Evolutionary conservation across 1,140 invertebrate genomes (phyloP).

Genomic region (Panulirus ornatus): DNA sequence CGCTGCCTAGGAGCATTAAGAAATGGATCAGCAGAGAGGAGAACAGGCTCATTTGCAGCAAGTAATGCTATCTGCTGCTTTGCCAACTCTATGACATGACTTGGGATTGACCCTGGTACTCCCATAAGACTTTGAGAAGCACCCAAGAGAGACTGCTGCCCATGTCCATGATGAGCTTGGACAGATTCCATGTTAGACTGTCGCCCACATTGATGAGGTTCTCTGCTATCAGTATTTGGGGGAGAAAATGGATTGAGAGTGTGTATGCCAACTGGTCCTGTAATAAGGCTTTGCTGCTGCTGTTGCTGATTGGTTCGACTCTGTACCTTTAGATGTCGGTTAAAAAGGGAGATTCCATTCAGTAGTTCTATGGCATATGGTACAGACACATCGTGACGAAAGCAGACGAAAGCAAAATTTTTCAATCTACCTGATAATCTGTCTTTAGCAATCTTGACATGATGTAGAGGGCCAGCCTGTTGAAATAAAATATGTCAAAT

Average conservation of each 20-base stretch:
- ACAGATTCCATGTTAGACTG: background rate
- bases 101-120: background rate
- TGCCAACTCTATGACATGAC: constrained; percentile 43
- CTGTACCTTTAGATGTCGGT: constrained; percentile 58
- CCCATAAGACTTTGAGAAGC: background rate
- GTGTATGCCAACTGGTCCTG: constrained; percentile 39
- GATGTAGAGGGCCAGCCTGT: constrained; percentile 70
- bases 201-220: constrained; percentile 20
- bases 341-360: constrained; percentile 47
- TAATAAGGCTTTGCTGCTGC: constrained; percentile 6
- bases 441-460: constrained; percentile 68
- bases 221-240: background rate
- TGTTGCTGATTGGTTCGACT: constrained; percentile 44
- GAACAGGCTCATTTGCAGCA: constrained; percentile 18
- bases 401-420: constrained; percentile 69
- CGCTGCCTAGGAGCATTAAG: constrained; percentile 41
- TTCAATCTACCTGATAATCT: constrained; percentile 51
- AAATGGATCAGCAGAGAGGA: constrained; percentile 32
- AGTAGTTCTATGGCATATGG: constrained; percentile 67
- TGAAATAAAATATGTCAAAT: background rate
- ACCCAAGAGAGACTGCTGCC: constrained; percentile 31
- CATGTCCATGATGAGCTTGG: background rate
- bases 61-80: constrained; percentile 50
- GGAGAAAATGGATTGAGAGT: constrained; percentile 30
- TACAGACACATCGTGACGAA: constrained; percentile 60